phyloP scores from a whole-genome alignment of 2,797 vertebrate genomes.

The Denticeps clupeoides region DNA sequence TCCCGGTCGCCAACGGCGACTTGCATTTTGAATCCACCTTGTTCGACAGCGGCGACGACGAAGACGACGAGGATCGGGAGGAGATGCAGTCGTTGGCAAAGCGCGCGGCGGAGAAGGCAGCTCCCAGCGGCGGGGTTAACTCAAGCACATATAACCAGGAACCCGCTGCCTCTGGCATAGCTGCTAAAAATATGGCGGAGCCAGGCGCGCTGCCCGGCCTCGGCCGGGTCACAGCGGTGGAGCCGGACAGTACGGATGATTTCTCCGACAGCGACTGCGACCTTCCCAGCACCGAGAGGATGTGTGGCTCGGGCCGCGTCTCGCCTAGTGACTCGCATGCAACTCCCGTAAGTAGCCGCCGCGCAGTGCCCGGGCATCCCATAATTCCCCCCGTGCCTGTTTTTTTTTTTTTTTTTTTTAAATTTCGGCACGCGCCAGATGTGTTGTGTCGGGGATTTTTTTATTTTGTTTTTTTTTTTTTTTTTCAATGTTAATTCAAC shows the following conservation, averaged over 20 bases:
- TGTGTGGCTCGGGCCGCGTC: conserved; percentile 22
- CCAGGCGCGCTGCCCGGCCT: conserved; percentile 52
- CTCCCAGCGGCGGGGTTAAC: conserved; percentile 17
- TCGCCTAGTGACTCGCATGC: conserved; percentile 55
- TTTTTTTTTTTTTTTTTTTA: not conserved
- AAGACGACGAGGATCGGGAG: conserved; percentile 40
- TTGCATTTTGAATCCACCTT: conserved; percentile 65
- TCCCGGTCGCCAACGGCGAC: conserved; percentile 54
- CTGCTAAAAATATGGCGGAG: conserved; percentile 58
- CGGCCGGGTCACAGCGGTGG: conserved; percentile 54
- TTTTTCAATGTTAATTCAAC: too few relatives aligned
- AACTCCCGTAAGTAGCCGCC: conserved; percentile 49
- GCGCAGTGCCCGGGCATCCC: too few relatives aligned
- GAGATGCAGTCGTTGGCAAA: conserved; percentile 36
- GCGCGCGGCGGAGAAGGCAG: conserved; percentile 30
- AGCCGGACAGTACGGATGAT: conserved; percentile 56
- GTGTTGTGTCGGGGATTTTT: not conserved
- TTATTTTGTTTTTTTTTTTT: conserved; percentile 3
- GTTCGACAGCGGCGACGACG: conserved; percentile 57
- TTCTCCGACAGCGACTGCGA: conserved; percentile 59
- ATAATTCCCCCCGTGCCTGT: too few relatives aligned
- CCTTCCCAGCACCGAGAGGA: conserved; percentile 38
- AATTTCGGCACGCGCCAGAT: too few relatives aligned
- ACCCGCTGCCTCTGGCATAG: conserved; percentile 49
- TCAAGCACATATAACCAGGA: conserved; percentile 41